Evolutionary conservation across 2,797 vertebrate species (phyloP).

Genomic region (Spondyliosoma cantharus): DNA sequence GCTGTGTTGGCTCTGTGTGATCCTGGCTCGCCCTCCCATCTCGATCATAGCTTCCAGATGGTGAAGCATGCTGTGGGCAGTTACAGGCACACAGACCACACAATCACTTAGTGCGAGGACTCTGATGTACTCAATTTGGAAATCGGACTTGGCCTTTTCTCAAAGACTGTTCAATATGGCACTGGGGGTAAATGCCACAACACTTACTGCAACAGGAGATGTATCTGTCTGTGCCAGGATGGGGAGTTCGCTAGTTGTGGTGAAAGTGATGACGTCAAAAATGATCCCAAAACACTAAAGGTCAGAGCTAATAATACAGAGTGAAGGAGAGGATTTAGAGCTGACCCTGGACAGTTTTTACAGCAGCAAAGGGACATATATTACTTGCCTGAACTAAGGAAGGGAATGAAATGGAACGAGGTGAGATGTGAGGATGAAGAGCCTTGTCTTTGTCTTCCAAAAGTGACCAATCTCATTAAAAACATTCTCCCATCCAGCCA

Average conservation of each 20-base stretch:
- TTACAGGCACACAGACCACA: conserved; percentile 65
- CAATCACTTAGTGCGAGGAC: conserved; percentile 58
- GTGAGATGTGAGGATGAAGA: background rate
- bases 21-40: conserved; percentile 65
- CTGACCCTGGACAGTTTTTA: background rate
- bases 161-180: conserved; percentile 13
- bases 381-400: conserved; percentile 10
- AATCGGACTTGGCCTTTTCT: conserved; percentile 53
- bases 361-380: background rate
- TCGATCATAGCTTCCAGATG: conserved; percentile 79
- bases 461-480: background rate
- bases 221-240: conserved; percentile 29
- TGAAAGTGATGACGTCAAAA: background rate
- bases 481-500: background rate
- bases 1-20: conserved; percentile 73
- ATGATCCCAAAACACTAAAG: conserved; percentile 22
- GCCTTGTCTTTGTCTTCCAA: background rate
- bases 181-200: conserved; percentile 38
- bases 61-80: conserved; percentile 64
- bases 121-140: conserved; percentile 42
- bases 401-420: conserved; percentile 1
- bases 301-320: conserved; percentile 26
- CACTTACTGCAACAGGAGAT: conserved; percentile 27
- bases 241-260: conserved; percentile 13
- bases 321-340: conserved; percentile 12